These are phyloP conservation scores for Carpatolechia fugitivella DNA, from an alignment of 2,888 invertebrate species.

Conservation along the genomic window DNA sequence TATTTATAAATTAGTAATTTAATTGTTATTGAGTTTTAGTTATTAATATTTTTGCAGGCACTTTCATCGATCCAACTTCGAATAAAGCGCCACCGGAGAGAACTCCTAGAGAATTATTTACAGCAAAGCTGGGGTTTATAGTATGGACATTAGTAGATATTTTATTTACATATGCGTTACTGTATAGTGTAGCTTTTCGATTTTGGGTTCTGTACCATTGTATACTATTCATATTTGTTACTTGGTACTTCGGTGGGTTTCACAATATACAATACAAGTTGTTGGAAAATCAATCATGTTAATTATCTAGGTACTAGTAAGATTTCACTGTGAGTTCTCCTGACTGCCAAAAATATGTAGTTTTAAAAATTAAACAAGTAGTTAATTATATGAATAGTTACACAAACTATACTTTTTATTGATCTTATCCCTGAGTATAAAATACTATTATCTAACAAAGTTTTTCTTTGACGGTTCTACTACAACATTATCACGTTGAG, in stretches of 20 bases:
- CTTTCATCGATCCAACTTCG: constrained; percentile 50
- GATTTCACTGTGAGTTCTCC: constrained; percentile 1
- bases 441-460: too few relatives aligned
- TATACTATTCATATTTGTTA: constrained; percentile 73
- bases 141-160: constrained; percentile 83
- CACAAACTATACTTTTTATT: too few relatives aligned
- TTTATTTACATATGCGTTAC: constrained; percentile 63
- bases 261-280: constrained; percentile 79
- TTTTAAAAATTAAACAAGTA: neutral
- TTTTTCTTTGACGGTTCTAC: too few relatives aligned
- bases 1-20: too few relatives aligned
- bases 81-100: constrained; percentile 44
- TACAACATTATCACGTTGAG: neutral
- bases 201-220: constrained; percentile 78
- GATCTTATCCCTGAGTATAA: too few relatives aligned
- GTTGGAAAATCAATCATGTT: constrained; percentile 31
- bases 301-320: neutral
- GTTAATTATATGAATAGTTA: too few relatives aligned
- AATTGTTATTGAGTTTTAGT: too few relatives aligned
- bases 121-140: constrained; percentile 71
- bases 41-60: constrained; percentile 45
- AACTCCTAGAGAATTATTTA: constrained; percentile 42
- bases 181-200: constrained; percentile 64
- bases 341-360: neutral
- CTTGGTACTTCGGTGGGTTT: constrained; percentile 79